Evolutionary conservation across 2,888 invertebrate genomes (phyloP), one percentile per base, ranked within the genome.

Genomic region (Erpobdella octoculata): DNA sequence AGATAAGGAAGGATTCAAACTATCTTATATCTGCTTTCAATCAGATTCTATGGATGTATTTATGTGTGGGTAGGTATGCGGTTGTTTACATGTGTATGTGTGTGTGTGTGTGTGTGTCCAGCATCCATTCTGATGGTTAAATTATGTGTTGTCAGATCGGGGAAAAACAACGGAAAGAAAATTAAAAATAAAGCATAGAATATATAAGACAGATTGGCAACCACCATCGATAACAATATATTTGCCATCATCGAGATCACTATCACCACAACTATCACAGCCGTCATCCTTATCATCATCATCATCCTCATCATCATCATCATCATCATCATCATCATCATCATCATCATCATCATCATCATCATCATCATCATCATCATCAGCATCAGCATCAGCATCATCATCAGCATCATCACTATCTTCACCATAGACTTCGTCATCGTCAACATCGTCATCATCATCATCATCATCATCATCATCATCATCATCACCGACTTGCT

Each of bases 281-380:
- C 8, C 53, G 21, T 67, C 48, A 41, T 67, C 48, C 15, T 67
- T 48, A 46, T 46, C 67, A 31, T 67, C 48, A 46, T 28, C 67
- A 67, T 37, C 48, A 67, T 46, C 46, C 33, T 67, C 67, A 67
- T 48, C 67, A 41, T 28, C 48, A 67, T 67, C 67, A 33, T 67
- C 48, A 28, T 67, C 67, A 67, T 67, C 48, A 3, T 67, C 67
- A 67, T 67, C 48, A 46, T 48, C 67, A 28, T 67, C 67, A 33
- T 62, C 62, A 33, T 62, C 62, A 62, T 62, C 62, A 33, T 62
- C 35, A 62, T 2, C 62, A 33, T 62, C 35, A 33, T 97, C 96
- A 84, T 97, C 97, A 86, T 96, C 93, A 84, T 90, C 97, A 80
- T 91, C 91, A 0, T 92, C 94, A 82, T 96, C 96, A 81, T 97